Evolutionary conservation across 2,113 vertebrate species (phyloP).

Genomic region (Silurus glanis): DNA sequence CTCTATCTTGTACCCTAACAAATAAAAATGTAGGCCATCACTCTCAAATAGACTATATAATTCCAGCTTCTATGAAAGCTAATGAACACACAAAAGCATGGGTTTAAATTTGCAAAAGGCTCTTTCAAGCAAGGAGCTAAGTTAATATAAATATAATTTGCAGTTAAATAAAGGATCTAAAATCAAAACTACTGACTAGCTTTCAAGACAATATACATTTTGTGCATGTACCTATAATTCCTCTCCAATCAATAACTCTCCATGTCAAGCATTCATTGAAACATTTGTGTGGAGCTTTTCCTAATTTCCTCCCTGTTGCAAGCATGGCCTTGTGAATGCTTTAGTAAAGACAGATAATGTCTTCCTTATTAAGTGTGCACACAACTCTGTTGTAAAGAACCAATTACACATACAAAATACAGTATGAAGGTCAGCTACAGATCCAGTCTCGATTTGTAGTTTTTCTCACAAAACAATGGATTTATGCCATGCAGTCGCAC

Average conservation of each 20-base stretch:
- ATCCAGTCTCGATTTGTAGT: conserved; percentile 6
- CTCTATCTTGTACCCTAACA: no score
- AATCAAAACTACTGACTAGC: not conserved
- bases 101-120: not conserved
- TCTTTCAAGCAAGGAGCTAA: not conserved
- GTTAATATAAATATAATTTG: not conserved
- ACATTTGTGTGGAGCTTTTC: not conserved
- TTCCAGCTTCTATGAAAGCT: not conserved
- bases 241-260: not conserved
- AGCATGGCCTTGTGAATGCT: conserved; percentile 20
- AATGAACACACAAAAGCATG: not conserved
- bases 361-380: not conserved
- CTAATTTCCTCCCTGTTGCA: not conserved
- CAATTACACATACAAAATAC: conserved; percentile 24
- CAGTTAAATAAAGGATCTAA: not conserved
- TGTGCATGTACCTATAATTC: not conserved
- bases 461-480: not conserved
- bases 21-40: not conserved
- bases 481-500: not conserved
- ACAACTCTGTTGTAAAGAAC: conserved; percentile 19
- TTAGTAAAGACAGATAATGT: not conserved
- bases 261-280: not conserved
- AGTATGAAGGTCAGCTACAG: conserved; percentile 22
- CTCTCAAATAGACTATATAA: not conserved
- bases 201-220: not conserved